These are phyloP conservation scores for Hypsibius dujardini DNA, from an alignment of 1,140 invertebrate species.

Conservation along the genomic window DNA sequence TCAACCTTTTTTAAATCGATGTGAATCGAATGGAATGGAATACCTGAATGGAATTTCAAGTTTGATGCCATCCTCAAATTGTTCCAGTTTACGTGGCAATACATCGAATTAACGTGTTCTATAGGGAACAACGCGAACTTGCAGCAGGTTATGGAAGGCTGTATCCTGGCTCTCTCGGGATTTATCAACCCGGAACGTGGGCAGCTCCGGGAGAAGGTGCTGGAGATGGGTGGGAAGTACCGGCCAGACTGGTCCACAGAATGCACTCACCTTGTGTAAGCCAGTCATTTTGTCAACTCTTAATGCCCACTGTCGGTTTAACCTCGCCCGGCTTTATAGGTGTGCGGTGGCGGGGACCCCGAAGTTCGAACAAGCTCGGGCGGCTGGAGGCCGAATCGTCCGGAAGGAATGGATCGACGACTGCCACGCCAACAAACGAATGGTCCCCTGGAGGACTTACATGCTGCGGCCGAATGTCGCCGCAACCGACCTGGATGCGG, in stretches of 20 bases:
- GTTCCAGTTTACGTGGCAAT: too few relatives aligned
- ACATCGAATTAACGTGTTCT: too few relatives aligned
- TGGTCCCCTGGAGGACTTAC: constrained; percentile 51
- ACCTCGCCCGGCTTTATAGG: too few relatives aligned
- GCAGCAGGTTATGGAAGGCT: constrained; percentile 42
- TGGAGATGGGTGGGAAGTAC: constrained; percentile 60
- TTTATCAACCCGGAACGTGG: constrained; percentile 60
- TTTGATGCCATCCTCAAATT: too few relatives aligned
- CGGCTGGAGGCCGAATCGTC: constrained; percentile 47
- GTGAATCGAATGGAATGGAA: too few relatives aligned
- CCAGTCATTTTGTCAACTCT: too few relatives aligned
- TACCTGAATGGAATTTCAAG: too few relatives aligned
- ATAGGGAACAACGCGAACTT: constrained; percentile 28
- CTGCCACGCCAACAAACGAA: constrained; percentile 43
- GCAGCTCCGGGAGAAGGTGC: constrained; percentile 46
- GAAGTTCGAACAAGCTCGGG: constrained; percentile 55
- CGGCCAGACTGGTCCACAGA: constrained; percentile 49
- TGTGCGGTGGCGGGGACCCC: constrained; percentile 75
- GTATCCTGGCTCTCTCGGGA: constrained; percentile 64
- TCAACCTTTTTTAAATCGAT: too few relatives aligned
- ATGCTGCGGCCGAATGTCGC: too few relatives aligned
- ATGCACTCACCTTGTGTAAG: constrained; percentile 67
- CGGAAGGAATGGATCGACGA: constrained; percentile 55
- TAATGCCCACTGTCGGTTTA: constrained; percentile 23
- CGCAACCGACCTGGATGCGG: too few relatives aligned